Base-by-base conservation (phyloP, 2,888 invertebrate genomes). In the Frankliniella intonsa region DNA sequence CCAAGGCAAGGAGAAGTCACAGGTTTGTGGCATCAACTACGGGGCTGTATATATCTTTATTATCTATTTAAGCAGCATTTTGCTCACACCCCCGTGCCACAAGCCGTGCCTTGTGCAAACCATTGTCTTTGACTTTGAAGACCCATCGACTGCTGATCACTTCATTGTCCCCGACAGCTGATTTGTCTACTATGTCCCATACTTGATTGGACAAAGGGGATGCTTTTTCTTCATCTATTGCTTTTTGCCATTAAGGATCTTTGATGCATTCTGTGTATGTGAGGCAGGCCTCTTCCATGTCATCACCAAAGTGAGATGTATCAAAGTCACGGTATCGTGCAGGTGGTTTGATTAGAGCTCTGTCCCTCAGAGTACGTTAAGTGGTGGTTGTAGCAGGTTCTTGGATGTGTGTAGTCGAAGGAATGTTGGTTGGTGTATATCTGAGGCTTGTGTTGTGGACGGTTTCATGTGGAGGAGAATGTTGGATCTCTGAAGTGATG, bases 71-170 rank as follows among this genome's bases (percentile, higher is more conserved):
- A 12, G 83, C 84, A 65, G 82, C 50, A 1, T 81, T 0, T 80
- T 84, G 83, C 62, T 84, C 82, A 80, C 82, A 84, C 0, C 83
- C 83, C 25, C 83, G 17, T 17, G 80, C 83, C 19, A 83, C 84
- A 12, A 84, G 80, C 2, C 84, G 55, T 0, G 84, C 84, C 80
- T 83, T 84, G 50, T 81, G 80, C 76, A 80, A 7, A 3, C 83
- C 83, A 62, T 81, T 51, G 19, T 80, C 79, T 69, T 82, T 80
- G 22, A 27, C 1, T 11, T 22, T 81, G 55, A 82, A 81, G 0
- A 82, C 81, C 82, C 82, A 82, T 80, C 80, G 62, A 5, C 27
- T 27, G 11, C 12, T 25, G 10, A 82, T 0, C 0, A 82, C n/a
- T 25, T 50, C 14, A 62, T 50, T 82, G n/a, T 50, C 27, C 0